Conservation (phyloP, 2,888 invertebrate genomes). For the Papilio gigon region DNA sequence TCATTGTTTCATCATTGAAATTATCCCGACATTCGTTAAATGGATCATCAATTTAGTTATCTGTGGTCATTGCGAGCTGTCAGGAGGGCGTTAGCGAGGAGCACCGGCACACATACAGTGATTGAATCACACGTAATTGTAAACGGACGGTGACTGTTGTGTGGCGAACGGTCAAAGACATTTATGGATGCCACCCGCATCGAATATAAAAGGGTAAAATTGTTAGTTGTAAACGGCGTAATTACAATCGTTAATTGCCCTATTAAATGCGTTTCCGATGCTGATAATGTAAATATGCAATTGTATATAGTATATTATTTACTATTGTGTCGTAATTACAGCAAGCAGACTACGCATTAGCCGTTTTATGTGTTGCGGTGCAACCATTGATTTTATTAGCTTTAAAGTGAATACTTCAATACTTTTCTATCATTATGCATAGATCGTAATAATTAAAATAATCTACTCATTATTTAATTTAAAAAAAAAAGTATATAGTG, state of each 20-base stretch:
- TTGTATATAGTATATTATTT: background rate
- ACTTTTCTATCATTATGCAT: background rate
- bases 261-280: conserved; percentile 38
- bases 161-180: conserved; percentile 55
- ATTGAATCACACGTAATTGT: conserved; percentile 79
- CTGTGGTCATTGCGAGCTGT: conserved; percentile 41
- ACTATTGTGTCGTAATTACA: background rate
- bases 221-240: conserved; percentile 39
- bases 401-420: background rate
- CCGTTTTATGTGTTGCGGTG: background rate
- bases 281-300: conserved; percentile 13
- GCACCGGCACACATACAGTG: conserved; percentile 75
- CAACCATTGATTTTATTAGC: background rate
- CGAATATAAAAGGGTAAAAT: conserved; percentile 62
- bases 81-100: conserved; percentile 76
- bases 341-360: background rate
- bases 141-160: conserved; percentile 48
- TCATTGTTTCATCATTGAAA: background rate
- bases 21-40: conserved; percentile 3
- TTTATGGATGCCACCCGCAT: conserved; percentile 79
- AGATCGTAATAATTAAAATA: background rate
- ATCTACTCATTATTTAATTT: no score
- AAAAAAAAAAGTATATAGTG: no score
- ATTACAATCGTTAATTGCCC: conserved; percentile 35
- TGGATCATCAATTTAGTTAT: conserved; percentile 34